phyloP scores from a whole-genome alignment of 2,888 invertebrate genomes.

The Danaus chrysippus region DNA sequence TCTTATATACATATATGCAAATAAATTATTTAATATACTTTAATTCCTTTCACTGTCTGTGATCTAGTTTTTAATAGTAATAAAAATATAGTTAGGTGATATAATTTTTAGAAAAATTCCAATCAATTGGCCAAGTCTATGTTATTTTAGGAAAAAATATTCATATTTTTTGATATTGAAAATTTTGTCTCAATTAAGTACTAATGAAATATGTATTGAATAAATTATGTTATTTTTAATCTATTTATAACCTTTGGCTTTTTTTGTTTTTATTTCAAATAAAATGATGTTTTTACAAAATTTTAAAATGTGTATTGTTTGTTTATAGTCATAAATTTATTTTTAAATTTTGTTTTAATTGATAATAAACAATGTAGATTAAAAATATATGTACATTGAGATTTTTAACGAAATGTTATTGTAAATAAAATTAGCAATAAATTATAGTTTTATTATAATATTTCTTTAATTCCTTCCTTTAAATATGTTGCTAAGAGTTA shows the following conservation, averaged over 20 bases:
- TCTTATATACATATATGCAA: too few relatives aligned
- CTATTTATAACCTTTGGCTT: background rate
- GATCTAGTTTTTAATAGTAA: slow-evolving; percentile 18
- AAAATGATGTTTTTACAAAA: slow-evolving; percentile 1
- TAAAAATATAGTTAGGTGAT: slow-evolving; percentile 1
- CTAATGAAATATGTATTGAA: background rate
- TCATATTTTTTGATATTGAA: background rate
- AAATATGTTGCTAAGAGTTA: too few relatives aligned
- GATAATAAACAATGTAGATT: background rate
- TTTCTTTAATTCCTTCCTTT: too few relatives aligned
- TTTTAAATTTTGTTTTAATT: too few relatives aligned
- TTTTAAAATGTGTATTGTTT: background rate
- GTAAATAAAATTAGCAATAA: slow-evolving; percentile 24
- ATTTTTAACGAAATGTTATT: slow-evolving; percentile 18
- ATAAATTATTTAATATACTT: too few relatives aligned
- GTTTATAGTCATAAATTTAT: too few relatives aligned
- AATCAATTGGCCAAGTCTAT: background rate
- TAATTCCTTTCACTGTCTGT: slow-evolving; percentile 18
- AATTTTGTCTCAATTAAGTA: background rate
- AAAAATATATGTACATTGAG: slow-evolving; percentile 20
- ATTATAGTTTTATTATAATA: slow-evolving; percentile 7
- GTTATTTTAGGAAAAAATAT: slow-evolving; percentile 11
- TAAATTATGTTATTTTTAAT: too few relatives aligned
- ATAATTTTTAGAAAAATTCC: background rate
- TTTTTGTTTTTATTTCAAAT: background rate